Evolutionary conservation across 2,888 invertebrate genomes (phyloP).

Genomic region (Agonopterix subpropinquella): DNA sequence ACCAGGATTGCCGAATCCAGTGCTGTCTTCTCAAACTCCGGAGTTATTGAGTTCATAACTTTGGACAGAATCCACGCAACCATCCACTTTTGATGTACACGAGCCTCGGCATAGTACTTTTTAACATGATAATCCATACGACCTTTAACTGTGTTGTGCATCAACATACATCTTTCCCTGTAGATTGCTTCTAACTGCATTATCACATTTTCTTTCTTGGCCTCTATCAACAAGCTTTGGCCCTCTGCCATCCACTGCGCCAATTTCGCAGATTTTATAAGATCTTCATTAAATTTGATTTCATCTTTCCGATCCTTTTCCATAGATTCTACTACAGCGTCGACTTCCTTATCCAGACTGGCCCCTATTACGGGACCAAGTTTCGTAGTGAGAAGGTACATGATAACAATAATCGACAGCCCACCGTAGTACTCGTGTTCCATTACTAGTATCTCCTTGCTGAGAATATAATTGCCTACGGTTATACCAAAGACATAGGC

Average conservation of each 20-base stretch:
- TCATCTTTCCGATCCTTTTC: constrained; percentile 71
- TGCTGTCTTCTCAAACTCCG: constrained; percentile 91
- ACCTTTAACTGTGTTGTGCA: constrained; percentile 78
- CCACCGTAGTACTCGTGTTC: constrained; percentile 94
- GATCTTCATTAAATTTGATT: constrained; percentile 54
- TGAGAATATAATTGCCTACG: constrained; percentile 85
- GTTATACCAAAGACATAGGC: constrained; percentile 91
- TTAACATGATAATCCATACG: constrained; percentile 94
- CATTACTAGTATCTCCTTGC: constrained; percentile 94
- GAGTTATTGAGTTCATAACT: constrained; percentile 85
- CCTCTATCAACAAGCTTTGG: constrained; percentile 83
- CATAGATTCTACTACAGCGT: constrained; percentile 70
- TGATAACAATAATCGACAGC: constrained; percentile 79
- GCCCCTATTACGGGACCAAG: constrained; percentile 79
- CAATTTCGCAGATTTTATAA: constrained; percentile 78
- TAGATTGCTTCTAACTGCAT: constrained; percentile 97
- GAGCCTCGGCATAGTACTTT: constrained; percentile 82
- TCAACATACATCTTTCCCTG: constrained; percentile 75
- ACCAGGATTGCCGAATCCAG: constrained; percentile 90
- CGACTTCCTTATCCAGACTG: constrained; percentile 80
- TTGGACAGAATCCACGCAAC: constrained; percentile 91
- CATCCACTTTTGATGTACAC: constrained; percentile 94
- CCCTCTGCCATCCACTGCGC: constrained; percentile 86
- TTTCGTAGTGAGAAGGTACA: constrained; percentile 76
- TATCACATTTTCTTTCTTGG: constrained; percentile 92